Base-by-base conservation (phyloP, 1,140 invertebrate species). In the Caerostris extrusa region DNA sequence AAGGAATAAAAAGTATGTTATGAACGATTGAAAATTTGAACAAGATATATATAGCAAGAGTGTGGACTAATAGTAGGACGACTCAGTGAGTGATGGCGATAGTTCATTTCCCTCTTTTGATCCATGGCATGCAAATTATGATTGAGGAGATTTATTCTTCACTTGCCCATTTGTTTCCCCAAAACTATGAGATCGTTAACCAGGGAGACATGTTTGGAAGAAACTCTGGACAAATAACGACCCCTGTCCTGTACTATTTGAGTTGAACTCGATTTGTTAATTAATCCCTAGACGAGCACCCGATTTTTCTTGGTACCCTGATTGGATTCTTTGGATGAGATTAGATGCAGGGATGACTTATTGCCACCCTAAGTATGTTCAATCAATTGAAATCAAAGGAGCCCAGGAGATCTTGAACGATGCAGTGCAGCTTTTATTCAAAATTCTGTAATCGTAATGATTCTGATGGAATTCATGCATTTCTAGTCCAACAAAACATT, bases 181-280 rank as follows among this genome's bases (percentile, higher is more conserved):
- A 3, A 19, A 53, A 53, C 19, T 8, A 53, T 77, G 10, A 34
- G 71, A 34, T 34, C 71, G 50, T 77, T 77, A 77, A 77, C 71
- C 71, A 77, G 8, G 8, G 7, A 12, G 19, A 53, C 82, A 19
- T 83, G 56, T 83, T 57, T n/a, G 82, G 34, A 55, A 56, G n/a
- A 55, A 56, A 34, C 34, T 83, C 57, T 34, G 89, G 10, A 53
- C 61, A 89, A 69, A 81, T 81, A 90, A 90, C 56, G 67, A 60
- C n/a, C 58, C 57, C 56, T 87, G 85, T 87, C 57, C 58, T 58
- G 19, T 19, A 50, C 17, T 90, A 56, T 90, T 90, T 90, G 87
- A 34, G 55, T 10, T 81, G 89, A 90, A 90, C 89, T 90, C 89
- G 69, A 90, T 81, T 90, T 90, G 69, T 90, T 90, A 90, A 90